Percentiles rank a stretch among this genome's conserved stretches.
Evolutionary conservation across 1,140 invertebrate genomes (phyloP).

Genomic region (Calephelis nemesis): DNA sequence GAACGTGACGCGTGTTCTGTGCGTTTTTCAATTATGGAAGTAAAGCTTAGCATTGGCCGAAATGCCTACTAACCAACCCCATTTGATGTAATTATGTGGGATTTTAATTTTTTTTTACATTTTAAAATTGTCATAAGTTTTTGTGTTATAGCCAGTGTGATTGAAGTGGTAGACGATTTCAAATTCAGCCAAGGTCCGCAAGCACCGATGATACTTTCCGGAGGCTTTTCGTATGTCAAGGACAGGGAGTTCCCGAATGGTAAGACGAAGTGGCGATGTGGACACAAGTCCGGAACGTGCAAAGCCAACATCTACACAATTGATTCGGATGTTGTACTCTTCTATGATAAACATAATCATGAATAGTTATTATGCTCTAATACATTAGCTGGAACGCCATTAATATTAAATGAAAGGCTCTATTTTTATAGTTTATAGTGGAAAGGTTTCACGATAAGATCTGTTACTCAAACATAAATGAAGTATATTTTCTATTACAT

Average conservation of each 20-base stretch:
- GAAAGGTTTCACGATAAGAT: no score
- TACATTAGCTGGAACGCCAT: not conserved
- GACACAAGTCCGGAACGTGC: constrained; percentile 39
- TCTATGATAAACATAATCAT: constrained; percentile 52
- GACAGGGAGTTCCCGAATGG: constrained; percentile 48
- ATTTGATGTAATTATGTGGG: not conserved
- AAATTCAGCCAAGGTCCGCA: constrained; percentile 39
- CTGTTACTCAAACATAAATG: no score
- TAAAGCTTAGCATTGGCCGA: no score
- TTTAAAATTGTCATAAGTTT: not conserved
- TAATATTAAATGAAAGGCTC: not conserved
- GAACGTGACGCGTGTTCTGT: no score
- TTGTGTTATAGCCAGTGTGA: constrained; percentile 3
- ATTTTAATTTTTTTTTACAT: not conserved
- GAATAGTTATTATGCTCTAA: not conserved
- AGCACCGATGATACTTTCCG: constrained; percentile 44
- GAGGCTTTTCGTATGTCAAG: constrained; percentile 44
- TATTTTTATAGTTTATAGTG: no score
- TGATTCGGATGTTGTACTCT: constrained; percentile 47
- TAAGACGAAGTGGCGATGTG: constrained; percentile 44
- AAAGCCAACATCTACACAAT: constrained; percentile 50
- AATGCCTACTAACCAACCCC: no score
- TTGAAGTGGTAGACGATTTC: constrained; percentile 31
- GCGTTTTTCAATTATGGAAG: no score
- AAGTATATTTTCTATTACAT: no score